These are phyloP conservation scores for Caenorhabditis macrosperma DNA, from an alignment of 2,888 invertebrate genomes.

Conservation along the genomic window DNA sequence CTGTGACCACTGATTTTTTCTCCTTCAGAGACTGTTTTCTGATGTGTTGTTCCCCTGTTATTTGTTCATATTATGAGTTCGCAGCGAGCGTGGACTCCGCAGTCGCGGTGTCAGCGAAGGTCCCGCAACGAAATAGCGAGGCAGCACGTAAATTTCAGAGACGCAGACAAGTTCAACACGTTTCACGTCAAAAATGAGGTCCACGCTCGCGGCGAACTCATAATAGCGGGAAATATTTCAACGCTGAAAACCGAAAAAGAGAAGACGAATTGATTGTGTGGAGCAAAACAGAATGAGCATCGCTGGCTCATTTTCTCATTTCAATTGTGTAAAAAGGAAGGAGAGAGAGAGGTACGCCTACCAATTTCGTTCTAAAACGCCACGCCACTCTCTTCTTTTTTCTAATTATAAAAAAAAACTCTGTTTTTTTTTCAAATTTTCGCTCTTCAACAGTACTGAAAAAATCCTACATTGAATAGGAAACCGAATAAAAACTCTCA, in stretches of 20 bases:
- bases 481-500: too few relatives aligned
- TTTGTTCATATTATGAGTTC: too few relatives aligned
- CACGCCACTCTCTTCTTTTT: neutral
- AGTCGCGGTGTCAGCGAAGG: too few relatives aligned
- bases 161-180: too few relatives aligned
- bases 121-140: too few relatives aligned
- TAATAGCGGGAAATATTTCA: neutral
- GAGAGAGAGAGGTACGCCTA: neutral
- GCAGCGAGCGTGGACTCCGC: too few relatives aligned
- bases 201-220: too few relatives aligned
- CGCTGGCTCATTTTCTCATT: slow-evolving; percentile 2
- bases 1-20: slow-evolving; percentile 4
- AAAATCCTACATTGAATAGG: too few relatives aligned
- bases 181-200: neutral
- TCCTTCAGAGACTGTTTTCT: neutral
- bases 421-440: too few relatives aligned
- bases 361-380: slow-evolving; percentile 2
- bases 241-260: neutral
- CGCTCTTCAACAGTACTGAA: too few relatives aligned
- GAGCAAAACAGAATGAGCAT: neutral
- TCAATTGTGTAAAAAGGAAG: neutral
- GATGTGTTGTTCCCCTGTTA: neutral
- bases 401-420: too few relatives aligned
- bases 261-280: neutral
- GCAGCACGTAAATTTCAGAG: too few relatives aligned